Evolutionary conservation across 2,113 vertebrate genomes (phyloP), one percentile per base, ranked within the genome.

Genomic region (Rattus rattus): DNA sequence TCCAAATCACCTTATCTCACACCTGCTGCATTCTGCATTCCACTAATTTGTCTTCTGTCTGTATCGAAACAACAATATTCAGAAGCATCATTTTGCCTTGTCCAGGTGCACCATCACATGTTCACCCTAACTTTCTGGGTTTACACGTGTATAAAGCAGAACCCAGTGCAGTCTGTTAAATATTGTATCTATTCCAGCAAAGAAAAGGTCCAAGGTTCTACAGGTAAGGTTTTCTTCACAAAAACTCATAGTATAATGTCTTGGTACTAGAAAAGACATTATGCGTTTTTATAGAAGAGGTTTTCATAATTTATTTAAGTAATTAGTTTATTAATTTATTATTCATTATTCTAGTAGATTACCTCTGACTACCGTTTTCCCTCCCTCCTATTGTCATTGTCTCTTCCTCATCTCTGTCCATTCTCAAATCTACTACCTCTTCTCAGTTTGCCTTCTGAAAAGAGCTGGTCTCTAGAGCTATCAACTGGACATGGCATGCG

Each of bases 91-190:
- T 2, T 43, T 13, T 81, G 28, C 49, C 43, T 49, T 61, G 20
- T 19, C 19, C 9, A 67, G 61, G 30, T 3, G 2, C 28, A 65
- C 8, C 26, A 75, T 20, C 16, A 28, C 20, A 1, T 0, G 0
- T 65, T 88, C 63, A 99, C 99, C 98, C 98, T 99, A 99, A 65
- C 99, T 97, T 76, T 99, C 98, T 3, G 99, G 99, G 65, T 99
- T 1, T 0, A 87, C 3, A 39, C 98, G 98, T 99, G 99, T 98
- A n/a, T 97, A 99, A 0, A 99, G 97, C 61, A 99, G 90, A 28
- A 96, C 99, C 99, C 99, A 99, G 72, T 97, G 96, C 54, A 99
- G 56, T 0, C 99, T 99, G 26, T 30, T 30, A 67, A 10, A 67
- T 67, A 30, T 30, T 67, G 65, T 11, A 67, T 67, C 65, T 67